These are phyloP conservation scores for Phthorimaea operculella DNA, from an alignment of 1,140 invertebrate genomes.

Conservation along the genomic window DNA sequence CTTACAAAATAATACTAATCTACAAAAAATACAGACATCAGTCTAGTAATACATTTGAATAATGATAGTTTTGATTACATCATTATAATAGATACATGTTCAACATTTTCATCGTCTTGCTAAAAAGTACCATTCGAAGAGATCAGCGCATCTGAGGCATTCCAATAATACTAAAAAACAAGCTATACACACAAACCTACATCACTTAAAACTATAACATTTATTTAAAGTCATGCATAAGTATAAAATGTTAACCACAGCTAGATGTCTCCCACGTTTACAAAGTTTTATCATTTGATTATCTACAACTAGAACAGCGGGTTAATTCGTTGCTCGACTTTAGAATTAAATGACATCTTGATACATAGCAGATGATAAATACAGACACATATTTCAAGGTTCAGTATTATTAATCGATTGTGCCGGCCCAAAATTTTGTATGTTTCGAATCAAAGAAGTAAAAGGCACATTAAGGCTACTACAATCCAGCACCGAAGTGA, in stretches of 20 bases:
- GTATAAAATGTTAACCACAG: neutral
- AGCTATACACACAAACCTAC: neutral
- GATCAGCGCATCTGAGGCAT: constrained; percentile 21
- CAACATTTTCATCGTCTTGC: neutral
- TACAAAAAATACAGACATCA: neutral
- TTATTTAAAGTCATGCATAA: neutral
- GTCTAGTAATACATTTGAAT: neutral
- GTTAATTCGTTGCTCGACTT: no score
- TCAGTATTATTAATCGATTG: no score
- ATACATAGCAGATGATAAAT: no score
- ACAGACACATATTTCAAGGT: no score
- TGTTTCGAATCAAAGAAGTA: no score
- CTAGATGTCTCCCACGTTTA: neutral
- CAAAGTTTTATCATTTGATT: no score
- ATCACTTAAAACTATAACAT: neutral
- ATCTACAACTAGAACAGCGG: no score
- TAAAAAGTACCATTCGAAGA: constrained; percentile 26
- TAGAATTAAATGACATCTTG: no score
- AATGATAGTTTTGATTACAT: neutral
- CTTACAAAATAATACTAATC: neutral
- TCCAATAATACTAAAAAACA: constrained; percentile 18
- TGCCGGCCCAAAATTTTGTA: no score
- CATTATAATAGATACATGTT: neutral
- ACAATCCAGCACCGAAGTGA: no score
- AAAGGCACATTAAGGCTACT: no score